Conservation (phyloP, 2,888 invertebrate genomes). For the Nymphalis c-album region DNA sequence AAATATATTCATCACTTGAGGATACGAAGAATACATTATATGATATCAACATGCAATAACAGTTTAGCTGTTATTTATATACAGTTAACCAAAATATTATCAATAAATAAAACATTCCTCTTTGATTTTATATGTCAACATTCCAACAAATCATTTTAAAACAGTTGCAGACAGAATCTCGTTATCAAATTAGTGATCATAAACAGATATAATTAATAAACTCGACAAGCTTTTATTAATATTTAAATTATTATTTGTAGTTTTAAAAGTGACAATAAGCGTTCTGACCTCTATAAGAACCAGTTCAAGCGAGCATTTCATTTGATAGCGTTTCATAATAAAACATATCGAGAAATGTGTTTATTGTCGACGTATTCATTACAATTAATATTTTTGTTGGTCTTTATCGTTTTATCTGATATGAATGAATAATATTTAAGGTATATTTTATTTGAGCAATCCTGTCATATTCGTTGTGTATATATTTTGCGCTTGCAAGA, state of each 20-base stretch:
- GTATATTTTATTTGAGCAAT: neutral
- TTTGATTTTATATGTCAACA: too few relatives aligned
- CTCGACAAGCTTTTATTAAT: neutral
- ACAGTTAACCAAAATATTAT: too few relatives aligned
- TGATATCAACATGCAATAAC: too few relatives aligned
- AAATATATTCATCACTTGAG: too few relatives aligned
- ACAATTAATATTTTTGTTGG: constrained; percentile 16
- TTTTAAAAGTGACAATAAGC: neutral
- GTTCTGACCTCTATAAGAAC: constrained; percentile 22
- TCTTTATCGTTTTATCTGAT: constrained; percentile 20
- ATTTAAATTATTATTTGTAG: neutral
- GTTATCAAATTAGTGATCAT: constrained; percentile 6
- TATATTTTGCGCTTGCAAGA: too few relatives aligned
- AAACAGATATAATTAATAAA: neutral
- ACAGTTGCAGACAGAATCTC: neutral
- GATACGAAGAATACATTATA: too few relatives aligned
- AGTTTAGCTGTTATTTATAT: too few relatives aligned
- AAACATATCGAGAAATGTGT: constrained; percentile 17
- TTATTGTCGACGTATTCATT: constrained; percentile 31
- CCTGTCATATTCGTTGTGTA: neutral
- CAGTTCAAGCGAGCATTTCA: constrained; percentile 16
- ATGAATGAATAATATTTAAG: constrained; percentile 8
- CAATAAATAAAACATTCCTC: too few relatives aligned
- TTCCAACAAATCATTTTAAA: too few relatives aligned
- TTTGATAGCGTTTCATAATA: constrained; percentile 23